Evolutionary conservation across 2,888 invertebrate species (phyloP), one percentile per base, ranked within the genome.

Genomic region (Acrobasis consociella): DNA sequence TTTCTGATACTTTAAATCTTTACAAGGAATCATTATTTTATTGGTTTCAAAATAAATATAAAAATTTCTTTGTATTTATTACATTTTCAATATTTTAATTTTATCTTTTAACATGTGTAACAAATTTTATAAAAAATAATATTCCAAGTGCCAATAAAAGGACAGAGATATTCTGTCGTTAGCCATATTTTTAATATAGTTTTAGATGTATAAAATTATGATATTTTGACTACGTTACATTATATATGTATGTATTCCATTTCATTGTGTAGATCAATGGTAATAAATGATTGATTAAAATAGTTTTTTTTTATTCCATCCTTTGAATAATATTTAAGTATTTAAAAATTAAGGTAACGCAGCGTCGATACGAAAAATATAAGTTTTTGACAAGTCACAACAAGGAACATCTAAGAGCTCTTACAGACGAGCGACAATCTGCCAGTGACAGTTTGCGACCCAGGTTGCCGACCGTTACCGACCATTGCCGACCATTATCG

Each of bases 151-250:
- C 91, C 91, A 91, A 91, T 82, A 82, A 73, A 81, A 72, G 77
- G 81, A 78, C 75, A 70, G 82, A 69, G 72, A 69, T n/a, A 65
- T 60, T 77, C 85, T 82, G 87, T 90, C 88, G 71, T 76, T 88
- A 91, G 91, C 91, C 90, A 91, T 92, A 91, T 88, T 85, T 85
- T 87, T 85, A 74, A 86, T 83, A 80, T 85, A 87, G 83, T 77
- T 80, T 80, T 85, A 87, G 83, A 73, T 83, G 81, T 82, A 82
- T 87, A 86, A 83, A 86, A 83, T 81, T 79, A 81, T 83, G 83
- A 82, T 79, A 80, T 83, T 74, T 71, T 73, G 76, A 70, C 69
- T 80, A 82, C 73, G 76, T 74, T 78, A 52, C 42, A 42, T 60
- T 85, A 85, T 82, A 69, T 85, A 82, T 85, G 82, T 90, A 88